Conservation (phyloP, 2,113 vertebrate genomes). For the Promerops cafer region DNA sequence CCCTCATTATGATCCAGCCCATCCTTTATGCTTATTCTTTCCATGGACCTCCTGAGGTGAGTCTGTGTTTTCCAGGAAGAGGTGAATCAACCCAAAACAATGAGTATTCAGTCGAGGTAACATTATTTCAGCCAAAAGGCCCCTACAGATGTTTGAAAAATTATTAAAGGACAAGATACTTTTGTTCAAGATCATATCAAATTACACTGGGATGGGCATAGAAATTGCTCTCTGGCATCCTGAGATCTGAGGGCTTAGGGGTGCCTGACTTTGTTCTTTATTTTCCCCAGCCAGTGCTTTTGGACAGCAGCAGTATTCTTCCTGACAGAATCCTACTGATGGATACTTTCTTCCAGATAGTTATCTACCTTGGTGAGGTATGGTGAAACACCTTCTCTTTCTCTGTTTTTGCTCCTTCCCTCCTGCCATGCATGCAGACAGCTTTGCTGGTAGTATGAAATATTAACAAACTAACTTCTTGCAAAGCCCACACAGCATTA, state of each 20-base stretch:
- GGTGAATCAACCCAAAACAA: not conserved
- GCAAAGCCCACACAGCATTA: not conserved
- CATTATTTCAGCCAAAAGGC: not conserved
- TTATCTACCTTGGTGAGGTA: slow-evolving; percentile 97
- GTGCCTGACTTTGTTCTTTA: not conserved
- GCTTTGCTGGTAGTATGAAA: not conserved
- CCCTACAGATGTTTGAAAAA: not conserved
- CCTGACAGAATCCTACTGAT: slow-evolving; percentile 93
- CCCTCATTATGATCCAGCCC: slow-evolving; percentile 97
- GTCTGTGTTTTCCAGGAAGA: not conserved
- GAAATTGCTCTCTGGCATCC: not conserved
- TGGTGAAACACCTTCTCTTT: not conserved
- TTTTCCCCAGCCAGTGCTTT: slow-evolving; percentile 84
- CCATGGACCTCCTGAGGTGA: slow-evolving; percentile 93
- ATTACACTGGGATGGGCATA: not conserved
- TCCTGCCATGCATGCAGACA: not conserved
- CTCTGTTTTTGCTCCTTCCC: not conserved
- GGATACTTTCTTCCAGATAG: slow-evolving; percentile 98
- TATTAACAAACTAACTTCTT: not conserved
- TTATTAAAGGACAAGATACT: not conserved
- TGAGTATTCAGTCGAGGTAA: not conserved
- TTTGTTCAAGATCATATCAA: not conserved
- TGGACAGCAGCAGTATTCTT: slow-evolving; percentile 98
- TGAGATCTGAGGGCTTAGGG: not conserved
- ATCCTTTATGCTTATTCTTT: slow-evolving; percentile 98